Percentiles rank a stretch among this genome's conserved stretches.
phyloP scores from a whole-genome alignment of 2,888 invertebrate species.

The Dasypolia templi region DNA sequence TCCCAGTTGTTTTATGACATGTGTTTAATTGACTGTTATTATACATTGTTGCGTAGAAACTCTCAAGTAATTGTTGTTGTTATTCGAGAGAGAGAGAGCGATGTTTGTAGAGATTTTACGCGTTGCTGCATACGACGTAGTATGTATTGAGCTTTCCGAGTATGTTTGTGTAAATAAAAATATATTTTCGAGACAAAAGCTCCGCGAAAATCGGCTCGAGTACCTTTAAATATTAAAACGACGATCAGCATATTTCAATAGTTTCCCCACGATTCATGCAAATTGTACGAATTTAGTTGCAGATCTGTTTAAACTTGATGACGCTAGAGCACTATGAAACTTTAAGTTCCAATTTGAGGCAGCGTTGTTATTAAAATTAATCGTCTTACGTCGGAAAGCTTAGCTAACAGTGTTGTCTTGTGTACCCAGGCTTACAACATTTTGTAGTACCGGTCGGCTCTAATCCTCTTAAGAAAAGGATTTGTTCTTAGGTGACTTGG shows the following conservation, averaged over 20 bases:
- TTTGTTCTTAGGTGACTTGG: slow-evolving; percentile 25
- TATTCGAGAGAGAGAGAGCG: slow-evolving; percentile 20
- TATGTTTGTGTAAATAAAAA: slow-evolving; percentile 9
- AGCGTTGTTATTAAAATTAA: slow-evolving; percentile 58
- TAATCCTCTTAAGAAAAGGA: slow-evolving; percentile 50
- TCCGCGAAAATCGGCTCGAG: background rate
- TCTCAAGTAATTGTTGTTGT: slow-evolving; percentile 28
- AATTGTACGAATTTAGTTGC: slow-evolving; percentile 38
- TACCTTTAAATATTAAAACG: slow-evolving; percentile 17
- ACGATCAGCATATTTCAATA: slow-evolving; percentile 9
- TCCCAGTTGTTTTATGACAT: slow-evolving; percentile 40
- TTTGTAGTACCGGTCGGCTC: slow-evolving; percentile 41
- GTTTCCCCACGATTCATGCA: slow-evolving; percentile 30
- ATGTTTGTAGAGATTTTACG: slow-evolving; percentile 30
- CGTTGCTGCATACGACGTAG: background rate
- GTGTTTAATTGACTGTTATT: slow-evolving; percentile 43
- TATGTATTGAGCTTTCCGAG: slow-evolving; percentile 13
- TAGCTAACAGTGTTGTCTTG: slow-evolving; percentile 42
- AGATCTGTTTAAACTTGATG: slow-evolving; percentile 22
- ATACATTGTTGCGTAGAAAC: slow-evolving; percentile 29
- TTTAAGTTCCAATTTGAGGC: slow-evolving; percentile 36
- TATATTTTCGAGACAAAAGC: background rate
- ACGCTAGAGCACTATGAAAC: slow-evolving; percentile 36
- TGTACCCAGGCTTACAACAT: slow-evolving; percentile 56
- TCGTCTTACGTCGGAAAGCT: slow-evolving; percentile 50